Conservation (phyloP, 2,797 vertebrate genomes). For the Rallus crepitans region DNA sequence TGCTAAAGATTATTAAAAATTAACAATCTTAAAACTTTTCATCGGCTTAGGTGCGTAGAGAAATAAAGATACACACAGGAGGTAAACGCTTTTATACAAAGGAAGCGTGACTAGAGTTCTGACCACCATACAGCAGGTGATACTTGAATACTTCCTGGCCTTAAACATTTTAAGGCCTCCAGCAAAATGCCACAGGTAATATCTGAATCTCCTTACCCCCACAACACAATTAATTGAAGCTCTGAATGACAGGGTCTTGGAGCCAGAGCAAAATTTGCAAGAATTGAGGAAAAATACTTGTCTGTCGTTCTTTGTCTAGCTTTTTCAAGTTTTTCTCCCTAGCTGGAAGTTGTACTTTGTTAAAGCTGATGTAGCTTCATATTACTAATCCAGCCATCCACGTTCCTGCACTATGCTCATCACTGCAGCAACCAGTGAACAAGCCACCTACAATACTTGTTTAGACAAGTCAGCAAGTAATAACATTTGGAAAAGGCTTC, state of each 20-base stretch:
- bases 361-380: background rate
- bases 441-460: background rate
- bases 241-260: background rate
- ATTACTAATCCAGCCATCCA: background rate
- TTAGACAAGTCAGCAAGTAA: background rate
- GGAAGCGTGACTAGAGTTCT: accelerated
- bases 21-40: background rate
- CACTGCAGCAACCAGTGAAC: background rate
- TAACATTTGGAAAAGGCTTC: background rate
- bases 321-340: background rate
- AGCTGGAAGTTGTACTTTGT: background rate
- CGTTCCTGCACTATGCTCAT: background rate
- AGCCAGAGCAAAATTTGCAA: background rate
- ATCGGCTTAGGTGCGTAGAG: background rate
- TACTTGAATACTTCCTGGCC: background rate
- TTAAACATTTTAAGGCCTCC: background rate
- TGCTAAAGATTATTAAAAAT: background rate
- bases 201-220: background rate
- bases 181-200: background rate
- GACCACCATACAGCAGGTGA: background rate
- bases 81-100: background rate
- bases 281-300: background rate
- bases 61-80: background rate
- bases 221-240: background rate
- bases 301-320: background rate